Conservation (phyloP, 2,113 vertebrate genomes). For the Phocoena phocoena region DNA sequence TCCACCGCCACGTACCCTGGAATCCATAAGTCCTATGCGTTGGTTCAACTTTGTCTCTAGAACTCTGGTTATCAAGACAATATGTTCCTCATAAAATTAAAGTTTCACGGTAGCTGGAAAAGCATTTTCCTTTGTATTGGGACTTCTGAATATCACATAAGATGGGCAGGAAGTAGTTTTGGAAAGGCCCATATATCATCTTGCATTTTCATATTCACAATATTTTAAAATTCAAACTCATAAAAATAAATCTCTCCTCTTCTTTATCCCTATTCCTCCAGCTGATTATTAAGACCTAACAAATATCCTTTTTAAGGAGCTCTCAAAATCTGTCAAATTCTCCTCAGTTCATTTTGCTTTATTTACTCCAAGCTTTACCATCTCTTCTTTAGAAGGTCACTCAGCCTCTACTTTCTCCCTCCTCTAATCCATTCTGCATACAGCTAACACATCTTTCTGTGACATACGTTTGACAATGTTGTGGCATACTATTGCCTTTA, state of each 20-base stretch:
- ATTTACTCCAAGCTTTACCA: not conserved
- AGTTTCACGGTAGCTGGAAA: not conserved
- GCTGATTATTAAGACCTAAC: not conserved
- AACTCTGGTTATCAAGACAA: not conserved
- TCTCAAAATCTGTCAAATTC: not conserved
- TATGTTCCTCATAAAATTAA: not conserved
- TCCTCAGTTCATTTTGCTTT: not conserved
- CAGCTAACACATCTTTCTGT: not conserved
- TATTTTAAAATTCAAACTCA: not conserved
- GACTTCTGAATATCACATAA: not conserved
- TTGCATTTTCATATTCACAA: not conserved
- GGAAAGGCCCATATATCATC: not conserved
- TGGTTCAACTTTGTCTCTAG: not conserved
- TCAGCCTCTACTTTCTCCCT: not conserved
- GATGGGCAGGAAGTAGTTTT: not conserved
- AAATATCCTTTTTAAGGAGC: not conserved
- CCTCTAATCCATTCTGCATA: not conserved
- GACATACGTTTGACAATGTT: not conserved
- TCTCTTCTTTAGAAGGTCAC: not conserved
- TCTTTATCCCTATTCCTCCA: not conserved
- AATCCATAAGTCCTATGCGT: not conserved
- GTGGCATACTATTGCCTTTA: not conserved
- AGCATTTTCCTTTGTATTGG: not conserved
- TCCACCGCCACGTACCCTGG: not conserved
- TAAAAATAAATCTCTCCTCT: not conserved